Evolutionary conservation across 2,888 invertebrate species (phyloP), one percentile per base, ranked within the genome.

Genomic region (Xestia c-nigrum): DNA sequence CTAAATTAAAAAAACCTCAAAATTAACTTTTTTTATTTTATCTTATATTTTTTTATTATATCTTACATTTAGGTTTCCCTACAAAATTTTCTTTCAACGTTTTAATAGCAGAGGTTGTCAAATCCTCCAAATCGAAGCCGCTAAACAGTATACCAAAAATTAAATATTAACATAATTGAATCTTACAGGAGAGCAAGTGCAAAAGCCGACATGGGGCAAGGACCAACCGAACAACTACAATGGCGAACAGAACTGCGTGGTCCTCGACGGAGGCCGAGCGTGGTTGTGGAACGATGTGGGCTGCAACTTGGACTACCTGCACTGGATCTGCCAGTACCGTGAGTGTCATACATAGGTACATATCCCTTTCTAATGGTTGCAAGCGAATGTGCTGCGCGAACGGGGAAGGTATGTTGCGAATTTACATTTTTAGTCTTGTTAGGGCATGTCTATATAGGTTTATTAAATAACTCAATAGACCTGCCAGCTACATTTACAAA

Each of bases 261-360:
- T 99, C 21, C 96, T 99, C 85, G 99, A 99, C 92, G 99, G 99
- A 1, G 99, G 98, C 0, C 97, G 99, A 69, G 98, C 98, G 80
- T 99, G 99, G 99, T 96, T 98, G 0, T 99, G 99, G 99, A 99
- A 99, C 93, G 99, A 99, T 94, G 99, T 99, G 43, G 99, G 99
- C 72, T 99, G 99, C 93, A 99, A 99, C 94, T 97, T 99, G 78
- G 99, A 99, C 95, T 99, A 99, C 91, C 97, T 99, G 76, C 98
- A 98, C 94, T 99, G 99, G 98, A 98, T 99, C 91, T 99, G 99
- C 95, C 98, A 99, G 96, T 98, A 98, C 97, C 97, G 98, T 99
- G 96, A 98, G 98, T 97, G 95, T 96, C 95, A 89, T 94, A 90
- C 89, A 94, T 96, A 96, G 96, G 96, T 96, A 96, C 94, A 95